These are phyloP conservation scores for Drosophila differens DNA, from an alignment of 2,888 invertebrate genomes.

Conservation along the genomic window DNA sequence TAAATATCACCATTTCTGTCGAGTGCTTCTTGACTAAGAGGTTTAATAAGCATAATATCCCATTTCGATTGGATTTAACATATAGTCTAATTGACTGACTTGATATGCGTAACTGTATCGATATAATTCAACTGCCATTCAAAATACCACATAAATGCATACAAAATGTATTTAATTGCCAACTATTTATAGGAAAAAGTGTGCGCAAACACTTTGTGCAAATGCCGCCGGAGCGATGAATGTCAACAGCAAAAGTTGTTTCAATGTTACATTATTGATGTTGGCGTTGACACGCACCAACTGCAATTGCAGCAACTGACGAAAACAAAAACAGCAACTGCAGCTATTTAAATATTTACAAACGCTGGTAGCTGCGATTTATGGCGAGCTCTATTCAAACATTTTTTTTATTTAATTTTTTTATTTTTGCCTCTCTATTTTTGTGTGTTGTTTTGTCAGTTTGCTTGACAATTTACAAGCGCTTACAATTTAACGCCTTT, in stretches of 20 bases:
- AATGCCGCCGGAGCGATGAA: slow-evolving; percentile 65
- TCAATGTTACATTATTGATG: slow-evolving; percentile 45
- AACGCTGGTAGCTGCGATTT: slow-evolving; percentile 27
- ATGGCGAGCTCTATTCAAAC: slow-evolving; percentile 6
- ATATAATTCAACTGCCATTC: slow-evolving; percentile 14
- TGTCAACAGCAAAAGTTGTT: slow-evolving; percentile 61
- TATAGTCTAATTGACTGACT: neutral
- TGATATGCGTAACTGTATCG: slow-evolving; percentile 4
- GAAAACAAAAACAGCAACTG: slow-evolving; percentile 1
- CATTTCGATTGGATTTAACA: neutral
- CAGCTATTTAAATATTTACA: slow-evolving; percentile 49
- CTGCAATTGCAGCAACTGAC: slow-evolving; percentile 16
- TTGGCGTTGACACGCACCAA: slow-evolving; percentile 49
- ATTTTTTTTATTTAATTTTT: neutral
- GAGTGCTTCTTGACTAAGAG: too few relatives aligned
- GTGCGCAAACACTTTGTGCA: slow-evolving; percentile 59
- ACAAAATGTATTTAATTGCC: slow-evolving; percentile 59
- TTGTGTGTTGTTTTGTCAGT: slow-evolving; percentile 33
- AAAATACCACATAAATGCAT: slow-evolving; percentile 21
- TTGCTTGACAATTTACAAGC: slow-evolving; percentile 52
- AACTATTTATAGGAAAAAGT: slow-evolving; percentile 49
- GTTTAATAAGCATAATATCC: too few relatives aligned
- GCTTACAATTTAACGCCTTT: slow-evolving; percentile 60
- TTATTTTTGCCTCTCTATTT: slow-evolving; percentile 20
- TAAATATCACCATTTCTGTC: too few relatives aligned